These are phyloP conservation scores for Strigamia maritima DNA, from an alignment of 2,888 invertebrate genomes.

Conservation along the genomic window DNA sequence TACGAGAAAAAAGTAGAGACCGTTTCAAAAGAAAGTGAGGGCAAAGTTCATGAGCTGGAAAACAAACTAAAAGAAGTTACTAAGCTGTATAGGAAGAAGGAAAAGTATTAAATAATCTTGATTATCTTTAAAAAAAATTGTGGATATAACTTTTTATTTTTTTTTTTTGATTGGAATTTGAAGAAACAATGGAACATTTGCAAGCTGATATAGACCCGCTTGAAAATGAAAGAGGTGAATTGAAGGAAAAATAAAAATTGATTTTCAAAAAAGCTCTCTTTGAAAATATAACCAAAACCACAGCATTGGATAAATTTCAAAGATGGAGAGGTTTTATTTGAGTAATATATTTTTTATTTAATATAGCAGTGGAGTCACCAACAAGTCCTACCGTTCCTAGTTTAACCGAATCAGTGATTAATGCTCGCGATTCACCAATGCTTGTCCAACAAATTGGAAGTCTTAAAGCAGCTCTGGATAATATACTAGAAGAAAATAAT, in stretches of 20 bases:
- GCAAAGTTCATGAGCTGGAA: constrained; percentile 75
- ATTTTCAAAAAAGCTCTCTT: constrained; percentile 66
- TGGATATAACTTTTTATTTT: constrained; percentile 30
- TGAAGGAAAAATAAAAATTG: constrained; percentile 83
- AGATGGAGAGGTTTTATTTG: too few relatives aligned
- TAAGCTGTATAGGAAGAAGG: constrained; percentile 78
- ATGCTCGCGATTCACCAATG: constrained; percentile 54
- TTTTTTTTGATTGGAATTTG: constrained; percentile 69
- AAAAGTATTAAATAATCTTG: constrained; percentile 58
- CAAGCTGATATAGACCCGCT: constrained; percentile 91
- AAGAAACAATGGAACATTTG: constrained; percentile 92
- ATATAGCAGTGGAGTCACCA: constrained; percentile 37
- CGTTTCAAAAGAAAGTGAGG: constrained; percentile 76
- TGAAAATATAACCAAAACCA: constrained; percentile 53
- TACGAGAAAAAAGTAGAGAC: constrained; percentile 82
- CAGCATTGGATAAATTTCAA: constrained; percentile 38
- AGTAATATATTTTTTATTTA: too few relatives aligned
- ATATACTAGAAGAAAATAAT: constrained; percentile 53
- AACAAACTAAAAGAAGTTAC: constrained; percentile 81
- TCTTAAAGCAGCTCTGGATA: neutral
- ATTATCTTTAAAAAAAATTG: neutral
- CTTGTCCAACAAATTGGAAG: constrained; percentile 50
- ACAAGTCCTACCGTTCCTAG: constrained; percentile 44
- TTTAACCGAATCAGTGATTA: constrained; percentile 44
- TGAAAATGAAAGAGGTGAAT: constrained; percentile 81